These are phyloP conservation scores for Aphelocoma californica DNA, from an alignment of 2,797 vertebrate genomes.

Conservation along the genomic window DNA sequence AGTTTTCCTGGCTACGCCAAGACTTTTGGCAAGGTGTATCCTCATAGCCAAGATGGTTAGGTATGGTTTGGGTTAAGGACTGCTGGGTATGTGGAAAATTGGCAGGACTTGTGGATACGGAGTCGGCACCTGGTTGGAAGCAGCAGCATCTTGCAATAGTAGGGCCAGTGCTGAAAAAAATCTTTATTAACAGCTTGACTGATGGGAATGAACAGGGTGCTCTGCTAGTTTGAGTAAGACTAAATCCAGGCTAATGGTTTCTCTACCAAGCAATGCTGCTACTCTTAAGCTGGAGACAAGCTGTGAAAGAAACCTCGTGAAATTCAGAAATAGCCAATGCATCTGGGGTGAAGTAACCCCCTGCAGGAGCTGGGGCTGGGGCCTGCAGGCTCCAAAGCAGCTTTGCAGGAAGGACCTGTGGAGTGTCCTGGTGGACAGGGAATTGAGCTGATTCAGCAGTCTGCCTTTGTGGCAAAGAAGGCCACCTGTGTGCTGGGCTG, in stretches of 20 bases:
- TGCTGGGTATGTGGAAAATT: neutral
- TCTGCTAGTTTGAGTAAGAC: neutral
- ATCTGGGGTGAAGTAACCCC: neutral
- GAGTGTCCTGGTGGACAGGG: fast-evolving
- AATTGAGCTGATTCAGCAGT: fast-evolving
- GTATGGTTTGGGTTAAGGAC: neutral
- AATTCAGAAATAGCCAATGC: neutral
- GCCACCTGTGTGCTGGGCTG: neutral
- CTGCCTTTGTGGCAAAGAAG: neutral
- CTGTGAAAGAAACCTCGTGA: neutral
- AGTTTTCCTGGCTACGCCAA: neutral
- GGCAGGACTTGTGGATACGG: neutral
- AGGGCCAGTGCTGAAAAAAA: neutral
- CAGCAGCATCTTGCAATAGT: neutral
- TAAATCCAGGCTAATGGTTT: neutral
- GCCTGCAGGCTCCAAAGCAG: neutral
- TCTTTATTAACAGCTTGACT: neutral
- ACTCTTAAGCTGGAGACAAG: neutral
- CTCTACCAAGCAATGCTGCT: neutral
- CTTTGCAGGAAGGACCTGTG: fast-evolving
- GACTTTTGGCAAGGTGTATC: neutral
- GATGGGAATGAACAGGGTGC: neutral
- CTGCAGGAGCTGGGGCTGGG: neutral
- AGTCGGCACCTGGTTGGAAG: neutral
- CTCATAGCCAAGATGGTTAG: neutral